Percentiles rank a stretch among this genome's conserved stretches.
phyloP scores from a whole-genome alignment of 1,140 invertebrate genomes.

The Drosophila kohkoa region DNA sequence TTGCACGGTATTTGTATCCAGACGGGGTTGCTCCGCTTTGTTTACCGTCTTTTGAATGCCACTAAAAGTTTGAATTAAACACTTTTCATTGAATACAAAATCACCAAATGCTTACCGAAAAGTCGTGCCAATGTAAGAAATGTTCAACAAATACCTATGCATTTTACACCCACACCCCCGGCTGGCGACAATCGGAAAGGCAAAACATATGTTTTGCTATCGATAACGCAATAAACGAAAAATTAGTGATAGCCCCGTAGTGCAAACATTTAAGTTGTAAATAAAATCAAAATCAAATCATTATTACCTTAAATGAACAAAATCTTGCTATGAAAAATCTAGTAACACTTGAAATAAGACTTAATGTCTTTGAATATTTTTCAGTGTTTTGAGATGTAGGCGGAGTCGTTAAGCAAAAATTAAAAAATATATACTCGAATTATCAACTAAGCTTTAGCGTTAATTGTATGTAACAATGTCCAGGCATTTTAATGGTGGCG shows the following conservation, averaged over 20 bases:
- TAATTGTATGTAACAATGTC: too few species aligned
- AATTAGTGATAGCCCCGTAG: not conserved
- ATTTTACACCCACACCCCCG: conserved; percentile 77
- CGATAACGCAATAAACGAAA: not conserved
- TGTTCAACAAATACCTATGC: conserved; percentile 87
- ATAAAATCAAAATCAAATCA: not conserved
- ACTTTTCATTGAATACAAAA: not conserved
- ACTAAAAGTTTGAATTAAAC: conserved; percentile 65
- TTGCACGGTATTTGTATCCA: conserved; percentile 88
- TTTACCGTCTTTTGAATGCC: conserved; percentile 86
- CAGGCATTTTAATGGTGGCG: too few species aligned
- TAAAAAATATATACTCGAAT: too few species aligned
- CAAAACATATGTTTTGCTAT: conserved; percentile 35
- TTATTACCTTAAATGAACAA: too few species aligned
- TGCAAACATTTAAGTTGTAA: not conserved
- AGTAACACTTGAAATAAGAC: too few species aligned
- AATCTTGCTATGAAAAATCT: too few species aligned
- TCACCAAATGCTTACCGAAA: conserved; percentile 85
- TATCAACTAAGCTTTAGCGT: too few species aligned
- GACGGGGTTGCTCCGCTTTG: conserved; percentile 56
- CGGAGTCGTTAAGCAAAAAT: too few species aligned
- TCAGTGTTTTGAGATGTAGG: too few species aligned
- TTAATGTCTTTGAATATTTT: too few species aligned
- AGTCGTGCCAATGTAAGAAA: conserved; percentile 87
- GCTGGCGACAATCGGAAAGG: conserved; percentile 20